phyloP scores from a whole-genome alignment of 37 sponge, comb jelly and placozoan species.

The Diacarnus erythraeanus region DNA sequence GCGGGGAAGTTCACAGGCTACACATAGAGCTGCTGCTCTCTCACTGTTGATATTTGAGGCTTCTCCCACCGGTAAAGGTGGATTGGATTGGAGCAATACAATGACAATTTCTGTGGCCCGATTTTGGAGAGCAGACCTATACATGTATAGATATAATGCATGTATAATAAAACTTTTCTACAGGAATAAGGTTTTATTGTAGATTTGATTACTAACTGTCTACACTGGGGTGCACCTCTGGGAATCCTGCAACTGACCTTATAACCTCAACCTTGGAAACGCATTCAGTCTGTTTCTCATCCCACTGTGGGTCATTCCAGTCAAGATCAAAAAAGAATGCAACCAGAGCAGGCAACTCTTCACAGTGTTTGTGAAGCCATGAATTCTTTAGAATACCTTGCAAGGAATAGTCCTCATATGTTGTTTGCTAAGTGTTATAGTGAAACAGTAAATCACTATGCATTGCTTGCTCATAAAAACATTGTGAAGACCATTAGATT shows the following conservation, averaged over 20 bases:
- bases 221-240: background rate
- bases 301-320: conserved; percentile 90
- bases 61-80: conserved; percentile 35
- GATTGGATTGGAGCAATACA: conserved; percentile 71
- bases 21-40: conserved; percentile 59
- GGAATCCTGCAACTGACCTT: conserved; percentile 16
- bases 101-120: conserved; percentile 73
- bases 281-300: conserved; percentile 85
- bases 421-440: conserved; percentile 30
- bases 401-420: conserved; percentile 73
- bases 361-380: conserved; percentile 89
- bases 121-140: conserved; percentile 65
- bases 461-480: background rate
- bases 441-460: background rate
- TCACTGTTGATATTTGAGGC: conserved; percentile 42
- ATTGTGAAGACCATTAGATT: too few relatives aligned
- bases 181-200: too few relatives aligned
- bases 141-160: conserved; percentile 7
- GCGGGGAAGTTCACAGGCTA: conserved; percentile 56
- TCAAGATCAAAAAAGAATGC: conserved; percentile 95
- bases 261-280: conserved; percentile 83
- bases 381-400: conserved; percentile 71
- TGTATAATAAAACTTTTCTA: background rate
- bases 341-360: conserved; percentile 81
- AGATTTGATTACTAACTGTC: too few relatives aligned